Percentiles rank a stretch among this genome's conserved stretches.
Evolutionary conservation across 2,797 vertebrate genomes (phyloP).

Genomic region (Ispidina picta): DNA sequence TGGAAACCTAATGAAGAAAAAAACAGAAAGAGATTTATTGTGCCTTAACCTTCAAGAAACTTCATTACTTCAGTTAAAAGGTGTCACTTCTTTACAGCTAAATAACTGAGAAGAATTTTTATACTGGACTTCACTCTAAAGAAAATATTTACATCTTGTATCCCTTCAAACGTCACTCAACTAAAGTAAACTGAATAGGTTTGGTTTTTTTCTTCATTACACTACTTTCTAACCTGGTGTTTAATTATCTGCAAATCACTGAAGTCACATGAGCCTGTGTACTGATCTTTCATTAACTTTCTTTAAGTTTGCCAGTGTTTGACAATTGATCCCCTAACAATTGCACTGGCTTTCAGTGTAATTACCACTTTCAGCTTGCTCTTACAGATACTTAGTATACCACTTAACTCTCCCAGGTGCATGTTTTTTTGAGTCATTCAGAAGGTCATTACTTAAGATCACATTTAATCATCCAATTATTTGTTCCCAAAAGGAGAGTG

Average conservation of each 20-base stretch:
- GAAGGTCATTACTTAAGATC: conserved; percentile 52
- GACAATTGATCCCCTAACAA: conserved; percentile 62
- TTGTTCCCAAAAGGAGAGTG: conserved; percentile 17
- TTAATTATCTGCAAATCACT: conserved; percentile 38
- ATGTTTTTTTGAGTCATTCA: conserved; percentile 30
- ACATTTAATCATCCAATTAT: conserved; percentile 52
- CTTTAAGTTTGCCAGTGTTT: conserved; percentile 26
- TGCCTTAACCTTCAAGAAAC: not conserved
- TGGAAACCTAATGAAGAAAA: not conserved
- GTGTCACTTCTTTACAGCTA: not conserved
- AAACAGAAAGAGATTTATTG: not conserved
- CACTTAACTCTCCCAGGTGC: conserved; percentile 42
- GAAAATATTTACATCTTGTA: not conserved
- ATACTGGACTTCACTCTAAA: not conserved
- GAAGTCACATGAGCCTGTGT: conserved; percentile 5
- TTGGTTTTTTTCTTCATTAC: not conserved
- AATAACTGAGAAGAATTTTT: not conserved
- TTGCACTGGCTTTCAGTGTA: conserved; percentile 34
- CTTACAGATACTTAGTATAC: conserved; percentile 17
- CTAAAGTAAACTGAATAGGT: not conserved
- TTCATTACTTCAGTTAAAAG: not conserved
- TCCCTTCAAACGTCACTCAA: not conserved
- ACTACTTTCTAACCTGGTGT: not conserved
- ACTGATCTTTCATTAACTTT: conserved; percentile 21
- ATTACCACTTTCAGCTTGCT: conserved; percentile 38